A percentile compares a stretch with the other conserved stretches of the same genome.
These are phyloP conservation scores for Callipepla squamata DNA, from an alignment of 2,113 vertebrate species.

Conservation along the genomic window DNA sequence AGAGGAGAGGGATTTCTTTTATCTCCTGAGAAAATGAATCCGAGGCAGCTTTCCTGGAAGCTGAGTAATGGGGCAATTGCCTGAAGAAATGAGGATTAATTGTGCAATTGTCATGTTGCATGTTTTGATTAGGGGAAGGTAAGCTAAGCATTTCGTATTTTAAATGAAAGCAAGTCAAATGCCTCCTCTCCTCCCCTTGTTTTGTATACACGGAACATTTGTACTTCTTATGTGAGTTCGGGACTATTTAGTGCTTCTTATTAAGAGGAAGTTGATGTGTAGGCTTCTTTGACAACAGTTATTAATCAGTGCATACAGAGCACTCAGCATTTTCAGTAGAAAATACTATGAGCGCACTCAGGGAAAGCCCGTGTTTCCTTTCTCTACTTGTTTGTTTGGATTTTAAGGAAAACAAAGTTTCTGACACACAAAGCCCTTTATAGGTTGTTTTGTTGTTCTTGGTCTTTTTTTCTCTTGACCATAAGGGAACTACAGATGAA, in stretches of 20 bases:
- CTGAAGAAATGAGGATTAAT: neutral
- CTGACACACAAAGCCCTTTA: neutral
- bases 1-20: neutral
- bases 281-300: neutral
- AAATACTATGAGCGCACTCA: neutral
- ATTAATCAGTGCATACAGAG: neutral
- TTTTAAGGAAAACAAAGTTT: conserved; percentile 6
- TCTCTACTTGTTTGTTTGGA: neutral
- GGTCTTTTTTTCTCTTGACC: neutral
- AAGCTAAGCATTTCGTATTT: neutral
- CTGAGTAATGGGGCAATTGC: neutral
- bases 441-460: neutral
- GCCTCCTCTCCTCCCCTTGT: neutral
- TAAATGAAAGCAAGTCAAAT: neutral
- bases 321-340: neutral
- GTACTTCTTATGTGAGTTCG: neutral
- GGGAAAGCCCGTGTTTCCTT: neutral
- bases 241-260: neutral
- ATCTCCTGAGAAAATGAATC: accelerated
- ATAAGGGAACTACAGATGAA: neutral
- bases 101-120: accelerated
- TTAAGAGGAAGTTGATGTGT: neutral
- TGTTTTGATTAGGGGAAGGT: neutral
- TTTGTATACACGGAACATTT: neutral
- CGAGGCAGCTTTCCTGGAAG: neutral